Base-by-base conservation (phyloP, 2,888 invertebrate species). In the Adelognathus sp. region DNA sequence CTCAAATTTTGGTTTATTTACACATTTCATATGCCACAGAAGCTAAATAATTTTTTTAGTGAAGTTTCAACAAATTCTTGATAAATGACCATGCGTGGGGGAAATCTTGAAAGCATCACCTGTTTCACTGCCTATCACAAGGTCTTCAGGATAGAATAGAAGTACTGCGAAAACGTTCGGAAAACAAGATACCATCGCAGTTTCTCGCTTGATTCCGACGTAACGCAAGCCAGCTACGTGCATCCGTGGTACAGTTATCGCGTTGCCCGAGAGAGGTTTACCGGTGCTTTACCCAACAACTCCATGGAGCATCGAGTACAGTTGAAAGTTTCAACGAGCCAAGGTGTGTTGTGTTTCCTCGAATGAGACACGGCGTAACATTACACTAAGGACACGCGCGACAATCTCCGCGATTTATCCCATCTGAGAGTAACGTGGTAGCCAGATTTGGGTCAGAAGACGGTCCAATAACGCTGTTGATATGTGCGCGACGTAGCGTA, bases 271-370 rank as follows among this genome's bases (percentile, higher is more conserved):
- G 36, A 54, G 66, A 31, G 56, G 18, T 39, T 54, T 41, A 7
- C 27, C 16, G 36, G 39, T 52, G 66, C 29, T 36, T 27, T 46
- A n/a, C 46, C 21, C 39, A 39, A 41, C 27, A 24, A 54, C 46
- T 9, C 33, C 56, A 6, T 31, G 11, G n/a, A 46, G 66, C 33
- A 44, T 56, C 41, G 46, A 58, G 52, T 31, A 33, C 31, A 60
- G 39, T 64, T 74, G 7, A 58, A 74, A 74, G 73, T 74, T 74
- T 74, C 60, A 74, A 74, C 66, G 73, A 74, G 58, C 29, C 18
- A 56, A 39, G 66, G 41, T 54, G 58, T 50, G 71, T 58, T 21
- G 46, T 46, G 46, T 58, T 66, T 50, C 66, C 50, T 24, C 44
- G 29, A 39, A 16, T 39, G 29, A 16, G 33, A 41, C n/a, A n/a